Evolutionary conservation across 1,140 invertebrate species (phyloP).

Genomic region (Cecropterus lyciades): DNA sequence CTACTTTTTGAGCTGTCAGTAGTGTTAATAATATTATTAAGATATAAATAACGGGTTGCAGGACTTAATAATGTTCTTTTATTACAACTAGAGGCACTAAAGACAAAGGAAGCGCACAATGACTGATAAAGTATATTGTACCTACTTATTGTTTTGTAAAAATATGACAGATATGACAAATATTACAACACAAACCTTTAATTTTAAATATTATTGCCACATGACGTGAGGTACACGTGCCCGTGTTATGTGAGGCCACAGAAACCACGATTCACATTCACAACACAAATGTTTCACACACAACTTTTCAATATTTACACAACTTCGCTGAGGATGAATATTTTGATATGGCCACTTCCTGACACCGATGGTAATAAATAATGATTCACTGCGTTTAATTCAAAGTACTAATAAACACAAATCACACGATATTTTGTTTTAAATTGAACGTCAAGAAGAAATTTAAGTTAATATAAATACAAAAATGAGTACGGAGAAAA

Average conservation of each 20-base stretch:
- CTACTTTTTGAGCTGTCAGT: no score
- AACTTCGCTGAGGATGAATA: constrained; percentile 47
- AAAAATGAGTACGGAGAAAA: neutral
- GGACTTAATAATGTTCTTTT: no score
- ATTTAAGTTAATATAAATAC: neutral
- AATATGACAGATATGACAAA: neutral
- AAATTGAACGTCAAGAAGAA: no score
- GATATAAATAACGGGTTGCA: no score
- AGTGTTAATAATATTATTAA: no score
- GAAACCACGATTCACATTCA: constrained; percentile 35
- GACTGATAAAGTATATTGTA: neutral
- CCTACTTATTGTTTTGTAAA: neutral
- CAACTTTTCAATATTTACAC: constrained; percentile 44
- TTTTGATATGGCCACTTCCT: constrained; percentile 58
- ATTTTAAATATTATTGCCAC: constrained; percentile 3
- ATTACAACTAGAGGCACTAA: no score
- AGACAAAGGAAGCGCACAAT: no score
- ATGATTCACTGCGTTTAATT: constrained; percentile 48
- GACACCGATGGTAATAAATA: constrained; percentile 42
- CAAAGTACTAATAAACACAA: neutral
- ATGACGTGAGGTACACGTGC: constrained; percentile 6
- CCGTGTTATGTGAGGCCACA: constrained; percentile 25
- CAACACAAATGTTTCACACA: constrained; percentile 37
- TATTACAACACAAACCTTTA: constrained; percentile 1
- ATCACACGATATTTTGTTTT: neutral